phyloP scores from a whole-genome alignment of 2,113 vertebrate genomes.

The Pogona vitticeps region DNA sequence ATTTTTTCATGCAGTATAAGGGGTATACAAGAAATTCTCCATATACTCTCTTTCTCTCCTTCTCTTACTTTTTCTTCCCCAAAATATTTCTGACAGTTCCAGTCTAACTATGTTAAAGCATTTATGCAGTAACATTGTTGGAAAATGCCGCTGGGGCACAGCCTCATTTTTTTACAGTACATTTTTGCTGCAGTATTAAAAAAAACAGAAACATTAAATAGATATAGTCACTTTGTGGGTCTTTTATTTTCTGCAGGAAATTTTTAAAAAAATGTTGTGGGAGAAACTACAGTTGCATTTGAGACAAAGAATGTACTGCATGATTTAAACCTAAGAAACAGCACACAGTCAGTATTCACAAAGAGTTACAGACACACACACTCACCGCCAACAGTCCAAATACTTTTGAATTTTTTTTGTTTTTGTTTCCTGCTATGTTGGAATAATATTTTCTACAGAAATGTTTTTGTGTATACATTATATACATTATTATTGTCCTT shows the following conservation, averaged over 20 bases:
- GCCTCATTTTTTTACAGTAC: conserved; percentile 81
- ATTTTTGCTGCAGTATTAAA: conserved; percentile 77
- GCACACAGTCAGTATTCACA: conserved; percentile 82
- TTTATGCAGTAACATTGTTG: conserved; percentile 84
- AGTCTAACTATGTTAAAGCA: conserved; percentile 81
- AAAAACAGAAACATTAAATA: conserved; percentile 81
- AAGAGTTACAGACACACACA: conserved; percentile 82
- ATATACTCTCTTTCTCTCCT: conserved; percentile 75
- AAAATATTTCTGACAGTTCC: conserved; percentile 81
- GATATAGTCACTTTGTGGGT: conserved; percentile 81
- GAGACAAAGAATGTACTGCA: conserved; percentile 81
- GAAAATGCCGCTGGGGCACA: conserved; percentile 83
- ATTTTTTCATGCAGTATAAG: conserved; percentile 87
- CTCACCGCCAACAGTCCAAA: conserved; percentile 81
- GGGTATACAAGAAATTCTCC: conserved; percentile 84
- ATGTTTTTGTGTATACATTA: conserved; percentile 88
- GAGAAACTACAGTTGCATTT: conserved; percentile 79
- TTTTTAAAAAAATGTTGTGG: conserved; percentile 73
- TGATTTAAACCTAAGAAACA: conserved; percentile 84
- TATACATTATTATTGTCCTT: conserved; percentile 82
- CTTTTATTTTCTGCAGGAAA: conserved; percentile 78
- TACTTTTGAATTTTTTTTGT: conserved; percentile 72
- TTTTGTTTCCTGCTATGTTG: conserved; percentile 78
- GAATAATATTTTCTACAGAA: conserved; percentile 89
- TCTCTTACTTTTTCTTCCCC: background rate